These are phyloP conservation scores for Arge pagana DNA, from an alignment of 2,888 invertebrate genomes.

Conservation along the genomic window DNA sequence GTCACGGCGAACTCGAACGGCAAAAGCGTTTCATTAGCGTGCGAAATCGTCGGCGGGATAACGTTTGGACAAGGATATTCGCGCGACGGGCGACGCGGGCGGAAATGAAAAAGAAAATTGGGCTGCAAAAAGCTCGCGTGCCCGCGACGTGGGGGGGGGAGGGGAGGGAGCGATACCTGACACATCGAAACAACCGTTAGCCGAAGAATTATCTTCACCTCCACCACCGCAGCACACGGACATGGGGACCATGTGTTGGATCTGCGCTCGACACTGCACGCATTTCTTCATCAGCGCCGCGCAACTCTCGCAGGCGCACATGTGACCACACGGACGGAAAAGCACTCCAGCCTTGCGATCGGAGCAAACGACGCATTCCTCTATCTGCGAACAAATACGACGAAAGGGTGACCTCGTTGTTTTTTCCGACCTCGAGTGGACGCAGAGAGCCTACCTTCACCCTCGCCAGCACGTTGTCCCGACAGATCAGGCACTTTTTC, in stretches of 20 bases:
- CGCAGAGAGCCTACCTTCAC: slow-evolving; percentile 73
- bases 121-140: too few species aligned
- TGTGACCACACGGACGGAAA: slow-evolving; percentile 94
- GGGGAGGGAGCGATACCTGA: too few species aligned
- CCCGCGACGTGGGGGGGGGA: too few species aligned
- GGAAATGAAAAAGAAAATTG: too few species aligned
- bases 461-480: slow-evolving; percentile 79
- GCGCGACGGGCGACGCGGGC: too few species aligned
- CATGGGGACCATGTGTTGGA: slow-evolving; percentile 70
- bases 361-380: slow-evolving; percentile 95
- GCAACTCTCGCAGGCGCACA: slow-evolving; percentile 90
- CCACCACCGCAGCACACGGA: slow-evolving; percentile 62
- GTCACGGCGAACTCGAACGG: not conserved
- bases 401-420: too few species aligned
- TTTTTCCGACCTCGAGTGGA: not conserved
- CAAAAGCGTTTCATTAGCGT: not conserved
- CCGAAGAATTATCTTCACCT: slow-evolving; percentile 35
- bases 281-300: slow-evolving; percentile 97
- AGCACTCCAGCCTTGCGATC: slow-evolving; percentile 90
- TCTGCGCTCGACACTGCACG: slow-evolving; percentile 89
- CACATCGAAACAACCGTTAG: too few species aligned
- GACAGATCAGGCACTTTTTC: slow-evolving; percentile 93
- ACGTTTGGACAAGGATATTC: too few species aligned
- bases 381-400: slow-evolving; percentile 67
- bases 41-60: too few species aligned